A percentile compares a stretch with the other conserved stretches of the same genome.
Conservation (phyloP, 2,888 invertebrate species). For the Matsumyia berberina region DNA sequence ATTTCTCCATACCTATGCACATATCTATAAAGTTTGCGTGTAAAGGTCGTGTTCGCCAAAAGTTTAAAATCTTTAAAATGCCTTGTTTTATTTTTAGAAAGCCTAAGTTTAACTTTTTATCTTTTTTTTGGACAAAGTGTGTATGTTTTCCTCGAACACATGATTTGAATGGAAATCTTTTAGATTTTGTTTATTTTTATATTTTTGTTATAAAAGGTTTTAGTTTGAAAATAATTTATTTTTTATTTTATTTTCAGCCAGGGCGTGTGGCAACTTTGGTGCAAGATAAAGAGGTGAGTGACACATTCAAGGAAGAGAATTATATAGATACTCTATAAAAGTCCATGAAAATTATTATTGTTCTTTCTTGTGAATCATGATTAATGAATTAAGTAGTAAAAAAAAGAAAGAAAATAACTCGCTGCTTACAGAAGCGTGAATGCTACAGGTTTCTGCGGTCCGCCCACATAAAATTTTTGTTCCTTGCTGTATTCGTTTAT, state of each 20-base stretch:
- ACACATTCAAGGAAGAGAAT: slow-evolving; percentile 11
- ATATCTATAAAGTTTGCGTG: neutral
- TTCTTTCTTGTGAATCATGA: neutral
- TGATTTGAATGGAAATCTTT: slow-evolving; percentile 13
- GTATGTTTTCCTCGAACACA: too few relatives aligned
- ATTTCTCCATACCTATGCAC: neutral
- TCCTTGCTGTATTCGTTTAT: neutral
- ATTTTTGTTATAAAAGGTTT: slow-evolving; percentile 5
- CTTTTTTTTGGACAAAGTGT: neutral
- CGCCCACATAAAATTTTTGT: slow-evolving; percentile 8
- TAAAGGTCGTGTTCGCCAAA: slow-evolving; percentile 7
- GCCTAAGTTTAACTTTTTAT: neutral
- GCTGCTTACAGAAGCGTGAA: too few relatives aligned
- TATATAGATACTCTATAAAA: neutral
- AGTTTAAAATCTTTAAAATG: neutral
- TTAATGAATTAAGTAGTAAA: neutral
- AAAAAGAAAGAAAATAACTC: too few relatives aligned
- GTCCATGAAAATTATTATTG: neutral
- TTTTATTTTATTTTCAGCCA: slow-evolving; percentile 88
- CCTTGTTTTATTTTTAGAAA: slow-evolving; percentile 18
- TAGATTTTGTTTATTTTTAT: neutral
- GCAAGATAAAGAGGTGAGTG: slow-evolving; percentile 91
- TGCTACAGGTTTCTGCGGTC: slow-evolving; percentile 18
- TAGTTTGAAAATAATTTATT: slow-evolving; percentile 11
- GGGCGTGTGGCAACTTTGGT: slow-evolving; percentile 95